Evolutionary conservation across 2,888 invertebrate species (phyloP).

Genomic region (Netelia melanura): DNA sequence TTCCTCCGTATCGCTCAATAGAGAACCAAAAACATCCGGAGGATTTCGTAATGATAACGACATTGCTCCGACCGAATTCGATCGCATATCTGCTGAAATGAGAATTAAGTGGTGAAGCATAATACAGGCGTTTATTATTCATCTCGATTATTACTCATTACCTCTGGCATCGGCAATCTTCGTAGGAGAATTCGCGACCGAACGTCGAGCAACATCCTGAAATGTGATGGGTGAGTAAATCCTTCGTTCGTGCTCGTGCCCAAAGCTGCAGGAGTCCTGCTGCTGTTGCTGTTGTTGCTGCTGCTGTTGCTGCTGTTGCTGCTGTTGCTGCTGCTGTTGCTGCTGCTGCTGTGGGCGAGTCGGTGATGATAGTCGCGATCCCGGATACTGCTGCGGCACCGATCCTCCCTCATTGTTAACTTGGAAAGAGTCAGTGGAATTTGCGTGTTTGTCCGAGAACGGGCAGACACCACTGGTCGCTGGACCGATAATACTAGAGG

Average conservation of each 20-base stretch:
- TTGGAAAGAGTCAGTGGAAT: slow-evolving; percentile 55
- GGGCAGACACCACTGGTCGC: slow-evolving; percentile 36
- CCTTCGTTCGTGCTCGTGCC: slow-evolving; percentile 87
- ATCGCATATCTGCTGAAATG: slow-evolving; percentile 87
- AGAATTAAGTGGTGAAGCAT: neutral
- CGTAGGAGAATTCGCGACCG: slow-evolving; percentile 91
- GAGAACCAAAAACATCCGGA: slow-evolving; percentile 87
- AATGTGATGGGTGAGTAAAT: slow-evolving; percentile 95
- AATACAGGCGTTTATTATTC: neutral
- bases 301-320: slow-evolving; percentile 73
- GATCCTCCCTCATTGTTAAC: slow-evolving; percentile 50
- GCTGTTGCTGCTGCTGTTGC: slow-evolving; percentile 67
- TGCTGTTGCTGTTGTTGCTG: slow-evolving; percentile 38
- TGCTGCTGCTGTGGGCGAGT: slow-evolving; percentile 69
- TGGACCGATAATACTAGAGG: slow-evolving; percentile 48
- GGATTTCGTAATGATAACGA: slow-evolving; percentile 84
- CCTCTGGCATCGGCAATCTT: slow-evolving; percentile 84
- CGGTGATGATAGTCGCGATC: slow-evolving; percentile 66
- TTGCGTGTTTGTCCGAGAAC: slow-evolving; percentile 58
- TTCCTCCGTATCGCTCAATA: slow-evolving; percentile 87
- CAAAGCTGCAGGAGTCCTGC: slow-evolving; percentile 76
- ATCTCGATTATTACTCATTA: slow-evolving; percentile 44
- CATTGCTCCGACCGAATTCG: slow-evolving; percentile 89
- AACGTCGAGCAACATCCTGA: slow-evolving; percentile 92
- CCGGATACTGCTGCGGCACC: neutral